Evolutionary conservation across 2,113 vertebrate genomes (phyloP).

Genomic region (human (Homo sapiens)): GRCh38 chr14:48966501-48967000

Average conservation of each 20-base stretch:
- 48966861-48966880: background rate
- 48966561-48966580: background rate
- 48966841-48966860: background rate
- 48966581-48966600: background rate
- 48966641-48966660: background rate
- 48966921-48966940: background rate
- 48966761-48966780: background rate
- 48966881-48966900: background rate
- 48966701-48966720: background rate
- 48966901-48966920: background rate
- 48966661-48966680: background rate
- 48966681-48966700: background rate
- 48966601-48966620: background rate
- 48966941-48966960: background rate
- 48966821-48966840: background rate
- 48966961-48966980: background rate
- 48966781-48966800: background rate
- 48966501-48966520: background rate
- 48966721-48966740: background rate
- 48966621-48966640: accelerated
- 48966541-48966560: background rate
- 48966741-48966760: background rate
- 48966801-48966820: background rate
- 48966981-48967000: background rate
- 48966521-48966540: background rate